Evolutionary conservation across 2,888 invertebrate genomes (phyloP), one percentile per base, ranked within the genome.

Genomic region (Drosophila nigritarsus): DNA sequence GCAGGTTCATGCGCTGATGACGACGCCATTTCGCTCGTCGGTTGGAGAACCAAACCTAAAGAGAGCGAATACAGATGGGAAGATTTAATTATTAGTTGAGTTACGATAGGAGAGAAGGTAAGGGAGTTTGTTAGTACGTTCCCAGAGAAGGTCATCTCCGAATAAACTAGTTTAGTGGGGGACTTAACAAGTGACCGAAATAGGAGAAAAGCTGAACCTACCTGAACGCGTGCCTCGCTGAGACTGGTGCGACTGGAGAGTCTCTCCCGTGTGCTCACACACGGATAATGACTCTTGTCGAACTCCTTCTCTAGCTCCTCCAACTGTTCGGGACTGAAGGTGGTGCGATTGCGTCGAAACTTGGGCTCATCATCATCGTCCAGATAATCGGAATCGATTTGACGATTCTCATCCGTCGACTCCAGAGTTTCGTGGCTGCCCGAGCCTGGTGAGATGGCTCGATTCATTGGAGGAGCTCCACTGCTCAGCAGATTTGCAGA

Each of bases 11-110:
- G 93, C 98, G 96, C 94, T 98, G 98, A 94, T 98, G 98, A 92
- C 98, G 97, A 94, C 98, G 96, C 98, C 98, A 98, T 95, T 98
- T 98, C 94, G 98, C 98, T 94, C 98, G 96, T 96, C 98, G 97
- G 96, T 98, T 98, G 95, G 98, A 98, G 96, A 98, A 98, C 98
- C 98, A 98, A 95, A 98, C 98, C 98, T 98, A 24, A 11, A 13
- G 8, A 27, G 13, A 9, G 7, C 7, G 13, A 40, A 30, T 30
- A 29, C 6, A 45, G 3, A 24, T 45, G 15, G 27, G 13, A 40
- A 15, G 2, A 7, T 42, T 18, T 30, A 20, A 9, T 56, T 9
- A 56, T 42, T 18, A 18, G 20, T 56, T 45, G 2, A 24, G 15
- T 15, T 3, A 9, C 1, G 29, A 11, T 29, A 38, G 0, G 2